These are phyloP conservation scores for Eupsittula cactorum DNA, from an alignment of 2,113 vertebrate genomes.

Conservation along the genomic window DNA sequence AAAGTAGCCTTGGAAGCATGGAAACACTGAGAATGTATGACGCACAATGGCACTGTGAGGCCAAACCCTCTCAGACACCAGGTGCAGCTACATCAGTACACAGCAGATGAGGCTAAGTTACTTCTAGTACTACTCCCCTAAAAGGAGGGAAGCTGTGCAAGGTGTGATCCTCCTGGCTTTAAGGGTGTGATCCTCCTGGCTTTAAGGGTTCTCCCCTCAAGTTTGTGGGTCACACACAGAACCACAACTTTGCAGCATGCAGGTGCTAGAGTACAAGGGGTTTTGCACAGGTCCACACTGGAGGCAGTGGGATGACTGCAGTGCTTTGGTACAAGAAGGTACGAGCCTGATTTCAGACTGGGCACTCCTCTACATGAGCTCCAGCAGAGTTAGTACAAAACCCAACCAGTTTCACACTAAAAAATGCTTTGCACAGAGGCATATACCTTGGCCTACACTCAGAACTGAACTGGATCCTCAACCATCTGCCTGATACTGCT, in stretches of 20 bases:
- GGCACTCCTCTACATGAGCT: not conserved
- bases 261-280: not conserved
- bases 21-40: not conserved
- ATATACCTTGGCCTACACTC: not conserved
- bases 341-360: not conserved
- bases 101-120: not conserved
- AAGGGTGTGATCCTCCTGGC: not conserved
- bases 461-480: not conserved
- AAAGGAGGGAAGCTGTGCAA: not conserved
- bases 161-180: not conserved
- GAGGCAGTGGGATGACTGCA: not conserved
- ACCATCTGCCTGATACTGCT: not conserved
- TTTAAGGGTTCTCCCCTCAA: not conserved
- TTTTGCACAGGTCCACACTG: not conserved
- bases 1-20: not conserved
- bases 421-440: not conserved
- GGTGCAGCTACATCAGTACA: not conserved
- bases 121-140: not conserved
- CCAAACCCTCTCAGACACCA: not conserved
- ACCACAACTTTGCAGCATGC: rapidly evolving
- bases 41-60: rapidly evolving
- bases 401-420: not conserved
- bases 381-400: not conserved
- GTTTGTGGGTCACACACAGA: not conserved
- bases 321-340: not conserved